Conservation (phyloP, 2,797 vertebrate genomes). For the Sebastes flavidus region DNA sequence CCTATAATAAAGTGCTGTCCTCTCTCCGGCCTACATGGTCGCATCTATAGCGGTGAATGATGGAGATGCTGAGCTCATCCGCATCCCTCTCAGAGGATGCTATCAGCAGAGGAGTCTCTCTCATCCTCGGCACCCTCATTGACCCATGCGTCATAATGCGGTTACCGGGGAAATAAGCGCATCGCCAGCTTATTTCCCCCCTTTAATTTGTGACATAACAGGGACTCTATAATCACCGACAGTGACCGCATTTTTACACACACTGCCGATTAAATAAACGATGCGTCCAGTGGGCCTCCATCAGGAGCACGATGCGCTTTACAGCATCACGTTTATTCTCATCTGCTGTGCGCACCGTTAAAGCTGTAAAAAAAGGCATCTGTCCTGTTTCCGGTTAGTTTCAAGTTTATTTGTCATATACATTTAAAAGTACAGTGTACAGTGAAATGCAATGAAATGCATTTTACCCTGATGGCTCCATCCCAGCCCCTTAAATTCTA, state of each 20-base stretch:
- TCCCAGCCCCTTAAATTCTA: no score
- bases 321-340: neutral
- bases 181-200: slow-evolving; percentile 77
- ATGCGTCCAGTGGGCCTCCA: neutral
- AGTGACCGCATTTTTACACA: slow-evolving; percentile 36
- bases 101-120: slow-evolving; percentile 48
- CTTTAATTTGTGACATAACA: slow-evolving; percentile 81
- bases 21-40: neutral
- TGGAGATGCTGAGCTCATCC: slow-evolving; percentile 25
- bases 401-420: no score
- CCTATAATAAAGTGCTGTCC: slow-evolving; percentile 1
- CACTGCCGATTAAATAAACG: slow-evolving; percentile 48
- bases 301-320: neutral
- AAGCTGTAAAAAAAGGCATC: neutral
- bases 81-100: slow-evolving; percentile 32
- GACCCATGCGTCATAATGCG: slow-evolving; percentile 88
- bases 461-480: no score
- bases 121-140: slow-evolving; percentile 61
- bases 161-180: slow-evolving; percentile 80
- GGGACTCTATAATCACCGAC: slow-evolving; percentile 53
- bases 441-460: no score
- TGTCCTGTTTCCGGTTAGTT: slow-evolving; percentile 1
- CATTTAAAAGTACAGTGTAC: no score
- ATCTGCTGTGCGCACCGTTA: slow-evolving; percentile 2
- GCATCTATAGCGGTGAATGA: slow-evolving; percentile 13